Conservation (phyloP, 2,113 vertebrate genomes). For the Nanorana parkeri region DNA sequence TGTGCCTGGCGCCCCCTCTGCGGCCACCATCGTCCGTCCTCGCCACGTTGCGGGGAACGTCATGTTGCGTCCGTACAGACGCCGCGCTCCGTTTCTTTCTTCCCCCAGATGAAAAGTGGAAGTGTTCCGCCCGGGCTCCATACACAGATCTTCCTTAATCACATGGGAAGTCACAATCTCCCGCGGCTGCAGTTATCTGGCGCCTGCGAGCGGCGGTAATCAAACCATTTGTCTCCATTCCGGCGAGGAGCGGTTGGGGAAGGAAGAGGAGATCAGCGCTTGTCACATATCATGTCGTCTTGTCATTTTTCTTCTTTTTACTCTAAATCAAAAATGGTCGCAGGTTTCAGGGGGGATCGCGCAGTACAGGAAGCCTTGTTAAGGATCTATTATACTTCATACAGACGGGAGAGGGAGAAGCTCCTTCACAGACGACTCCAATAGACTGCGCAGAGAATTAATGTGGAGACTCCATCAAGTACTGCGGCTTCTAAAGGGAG, state of each 20-base stretch:
- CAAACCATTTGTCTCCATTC: conserved; percentile 34
- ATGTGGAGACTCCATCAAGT: conserved; percentile 25
- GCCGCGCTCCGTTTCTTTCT: neutral
- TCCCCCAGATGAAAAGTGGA: neutral
- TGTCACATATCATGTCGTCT: conserved; percentile 1
- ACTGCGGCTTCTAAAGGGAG: neutral
- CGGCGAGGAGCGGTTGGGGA: conserved; percentile 21
- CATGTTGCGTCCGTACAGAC: neutral
- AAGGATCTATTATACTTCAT: conserved; percentile 26
- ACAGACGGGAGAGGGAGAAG: neutral
- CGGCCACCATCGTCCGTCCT: no score
- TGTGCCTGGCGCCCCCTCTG: no score
- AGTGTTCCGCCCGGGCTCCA: neutral
- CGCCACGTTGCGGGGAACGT: neutral
- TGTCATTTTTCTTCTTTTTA: conserved; percentile 34
- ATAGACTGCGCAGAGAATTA: conserved; percentile 41
- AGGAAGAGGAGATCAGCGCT: neutral
- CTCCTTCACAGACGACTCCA: neutral
- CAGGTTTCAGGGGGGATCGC: neutral
- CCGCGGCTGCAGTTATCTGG: neutral
- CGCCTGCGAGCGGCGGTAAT: neutral
- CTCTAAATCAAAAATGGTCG: conserved; percentile 11
- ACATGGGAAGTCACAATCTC: conserved; percentile 1
- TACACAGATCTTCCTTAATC: conserved; percentile 4
- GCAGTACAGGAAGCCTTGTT: conserved; percentile 30